Conservation (phyloP, 2,113 vertebrate genomes). For the Zosterops lateralis region DNA sequence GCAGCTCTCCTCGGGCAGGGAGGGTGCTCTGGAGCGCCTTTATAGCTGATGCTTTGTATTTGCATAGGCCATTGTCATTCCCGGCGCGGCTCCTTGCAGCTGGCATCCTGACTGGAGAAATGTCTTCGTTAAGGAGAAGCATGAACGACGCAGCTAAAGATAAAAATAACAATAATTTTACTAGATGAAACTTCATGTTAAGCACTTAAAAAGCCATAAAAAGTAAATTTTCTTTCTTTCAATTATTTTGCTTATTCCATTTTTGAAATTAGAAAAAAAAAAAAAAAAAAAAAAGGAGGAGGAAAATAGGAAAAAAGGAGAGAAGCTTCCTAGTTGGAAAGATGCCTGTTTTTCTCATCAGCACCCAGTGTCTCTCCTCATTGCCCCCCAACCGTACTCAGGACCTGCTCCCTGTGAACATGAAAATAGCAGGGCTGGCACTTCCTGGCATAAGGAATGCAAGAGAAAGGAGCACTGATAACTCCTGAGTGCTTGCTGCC, state of each 20-base stretch:
- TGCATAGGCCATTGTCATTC: conserved; percentile 66
- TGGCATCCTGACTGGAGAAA: conserved; percentile 61
- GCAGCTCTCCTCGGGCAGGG: neutral
- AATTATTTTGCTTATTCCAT: conserved; percentile 64
- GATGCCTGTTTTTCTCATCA: neutral
- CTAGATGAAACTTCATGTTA: conserved; percentile 68
- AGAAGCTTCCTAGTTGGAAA: neutral
- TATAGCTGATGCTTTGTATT: conserved; percentile 29
- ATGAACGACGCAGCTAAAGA: conserved; percentile 47
- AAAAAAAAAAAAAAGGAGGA: rapidly evolving
- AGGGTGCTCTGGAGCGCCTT: neutral
- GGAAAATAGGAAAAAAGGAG: neutral
- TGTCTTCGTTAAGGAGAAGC: conserved; percentile 53
- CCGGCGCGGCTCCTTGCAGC: conserved; percentile 52
- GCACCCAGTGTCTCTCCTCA: neutral
- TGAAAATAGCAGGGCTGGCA: neutral
- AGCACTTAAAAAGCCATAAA: conserved; percentile 70
- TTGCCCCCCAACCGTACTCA: neutral
- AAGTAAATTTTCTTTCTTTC: conserved; percentile 64
- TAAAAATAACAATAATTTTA: conserved; percentile 71
- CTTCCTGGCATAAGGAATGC: neutral
- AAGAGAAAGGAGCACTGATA: neutral
- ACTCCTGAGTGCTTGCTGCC: neutral
- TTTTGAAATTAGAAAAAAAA: neutral
- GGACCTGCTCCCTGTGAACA: neutral